Base-by-base conservation (phyloP, 2,113 vertebrate species). In the Danionella cerebrum region DNA sequence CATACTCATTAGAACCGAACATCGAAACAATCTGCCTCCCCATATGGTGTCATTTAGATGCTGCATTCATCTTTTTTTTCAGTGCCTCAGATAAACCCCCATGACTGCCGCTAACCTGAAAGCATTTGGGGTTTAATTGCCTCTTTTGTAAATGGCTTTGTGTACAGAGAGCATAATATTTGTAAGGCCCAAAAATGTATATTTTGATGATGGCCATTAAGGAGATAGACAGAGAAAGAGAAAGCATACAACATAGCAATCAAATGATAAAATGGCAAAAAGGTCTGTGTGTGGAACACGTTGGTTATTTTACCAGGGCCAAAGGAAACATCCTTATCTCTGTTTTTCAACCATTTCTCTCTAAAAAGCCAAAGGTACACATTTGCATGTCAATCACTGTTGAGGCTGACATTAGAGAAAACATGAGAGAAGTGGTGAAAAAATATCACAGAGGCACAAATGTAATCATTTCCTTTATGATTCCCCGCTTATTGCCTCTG, bases 21-120 rank as follows among this genome's bases (percentile, higher is more conserved):
- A 51, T 50, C n/a, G 38, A 55, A 11, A 51, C 10, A 35, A 24
- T 38, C 38, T 63, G 41, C 60, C 67, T 60, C 24, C 29, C 65
- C 65, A 57, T 50, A 53, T 58, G 51, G 18, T 64, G 24, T 44
- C 39, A 39, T 54, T 51, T 16, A 87, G 88, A 84, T 86, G 88
- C 87, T 82, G 85, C 85, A 88, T 89, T 87, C 87, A 89, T 91
- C 90, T 90, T 88, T n/a, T n/a, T n/a, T 91, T 88, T 90, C 85
- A 52, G 78, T 89, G 89, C 89, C 89, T 88, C 87, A 86, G 89
- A 87, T 90, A 53, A 72, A 66, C 53, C 45, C 42, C 39, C 27
- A 45, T 10, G 35, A 48, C 54, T 52, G 45, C 29, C 33, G 45
- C 11, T 31, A 72, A 67, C 63, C 53, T 60, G 31, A 59, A 53